Percentiles rank a stretch among this genome's conserved stretches.
Conservation (phyloP, 1,140 invertebrate species). For the Bombus pascuorum region DNA sequence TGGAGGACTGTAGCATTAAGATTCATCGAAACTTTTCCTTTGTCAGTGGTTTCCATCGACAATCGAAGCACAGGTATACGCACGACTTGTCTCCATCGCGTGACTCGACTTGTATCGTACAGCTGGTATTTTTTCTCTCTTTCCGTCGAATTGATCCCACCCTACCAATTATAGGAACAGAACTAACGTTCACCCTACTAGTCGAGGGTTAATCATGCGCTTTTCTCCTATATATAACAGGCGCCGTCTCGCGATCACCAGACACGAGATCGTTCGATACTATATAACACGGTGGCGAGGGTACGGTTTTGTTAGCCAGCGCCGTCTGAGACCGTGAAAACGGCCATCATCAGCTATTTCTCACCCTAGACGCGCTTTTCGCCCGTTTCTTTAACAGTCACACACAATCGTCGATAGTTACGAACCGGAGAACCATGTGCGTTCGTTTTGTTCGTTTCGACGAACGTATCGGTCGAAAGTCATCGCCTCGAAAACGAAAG, state of each 20-base stretch:
- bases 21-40: too few species aligned
- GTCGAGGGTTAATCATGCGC: constrained; percentile 32
- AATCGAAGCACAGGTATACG: not conserved
- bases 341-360: constrained; percentile 39
- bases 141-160: not conserved
- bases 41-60: not conserved
- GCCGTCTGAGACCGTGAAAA: constrained; percentile 33
- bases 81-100: constrained; percentile 11
- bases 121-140: constrained; percentile 8
- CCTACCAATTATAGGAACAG: constrained; percentile 4
- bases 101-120: not conserved
- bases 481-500: constrained; percentile 37
- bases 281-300: not conserved
- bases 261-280: constrained; percentile 13
- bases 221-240: constrained; percentile 24
- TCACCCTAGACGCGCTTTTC: not conserved
- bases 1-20: too few species aligned
- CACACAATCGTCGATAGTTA: not conserved
- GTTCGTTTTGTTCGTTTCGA: not conserved
- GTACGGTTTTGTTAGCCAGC: not conserved
- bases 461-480: constrained; percentile 51
- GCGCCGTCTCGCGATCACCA: constrained; percentile 15
- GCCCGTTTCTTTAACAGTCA: not conserved
- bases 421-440: constrained; percentile 17
- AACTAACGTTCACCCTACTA: constrained; percentile 3